Evolutionary conservation across 2,888 invertebrate species (phyloP).

Genomic region (Cheilosia grossa): DNA sequence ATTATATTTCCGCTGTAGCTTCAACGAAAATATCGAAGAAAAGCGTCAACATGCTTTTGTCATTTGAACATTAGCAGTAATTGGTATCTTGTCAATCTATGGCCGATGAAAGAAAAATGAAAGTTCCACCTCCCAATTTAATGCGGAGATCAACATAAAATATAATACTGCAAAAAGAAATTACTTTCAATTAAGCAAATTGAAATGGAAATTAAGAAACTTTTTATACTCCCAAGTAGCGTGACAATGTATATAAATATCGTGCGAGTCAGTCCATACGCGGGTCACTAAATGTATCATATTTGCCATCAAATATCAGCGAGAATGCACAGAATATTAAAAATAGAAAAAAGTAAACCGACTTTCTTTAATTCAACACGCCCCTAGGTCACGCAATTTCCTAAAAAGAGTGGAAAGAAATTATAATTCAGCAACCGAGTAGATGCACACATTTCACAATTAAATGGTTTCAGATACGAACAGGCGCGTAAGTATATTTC

Average conservation of each 20-base stretch:
- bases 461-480: too few species aligned
- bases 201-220: conserved; percentile 35
- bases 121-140: conserved; percentile 21
- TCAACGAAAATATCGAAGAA: too few species aligned
- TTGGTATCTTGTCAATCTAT: neutral
- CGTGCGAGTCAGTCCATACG: too few species aligned
- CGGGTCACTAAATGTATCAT: neutral
- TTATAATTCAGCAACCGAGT: neutral
- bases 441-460: too few species aligned
- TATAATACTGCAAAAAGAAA: conserved; percentile 6
- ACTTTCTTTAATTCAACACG: conserved; percentile 12
- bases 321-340: neutral
- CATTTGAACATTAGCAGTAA: neutral
- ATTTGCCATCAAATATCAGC: too few species aligned
- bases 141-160: conserved; percentile 7
- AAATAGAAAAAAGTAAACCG: neutral
- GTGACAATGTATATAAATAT: conserved; percentile 6
- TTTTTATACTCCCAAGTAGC: conserved; percentile 23
- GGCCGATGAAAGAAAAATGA: conserved; percentile 7
- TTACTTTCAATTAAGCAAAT: conserved; percentile 39
- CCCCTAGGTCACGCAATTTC: conserved; percentile 49
- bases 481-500: too few species aligned
- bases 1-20: too few species aligned
- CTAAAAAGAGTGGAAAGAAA: neutral
- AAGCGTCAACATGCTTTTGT: neutral